Base-by-base conservation (phyloP, 2,888 invertebrate species). In the Diaperis boleti region DNA sequence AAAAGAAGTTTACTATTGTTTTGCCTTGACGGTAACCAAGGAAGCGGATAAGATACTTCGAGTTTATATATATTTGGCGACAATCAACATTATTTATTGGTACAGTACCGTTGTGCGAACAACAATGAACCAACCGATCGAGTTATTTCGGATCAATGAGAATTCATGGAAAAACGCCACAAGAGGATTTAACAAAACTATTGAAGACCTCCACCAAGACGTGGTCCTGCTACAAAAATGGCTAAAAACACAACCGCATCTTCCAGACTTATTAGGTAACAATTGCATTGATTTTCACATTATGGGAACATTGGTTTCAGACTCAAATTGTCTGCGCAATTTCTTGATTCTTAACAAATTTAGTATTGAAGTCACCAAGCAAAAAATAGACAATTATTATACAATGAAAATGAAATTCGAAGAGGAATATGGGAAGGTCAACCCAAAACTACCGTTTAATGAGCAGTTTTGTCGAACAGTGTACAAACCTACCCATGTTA, bases 361-460 rank as follows among this genome's bases (percentile, higher is more conserved):
- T n/a, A 15, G 39, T 13, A 13, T 39, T 7, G 39, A 39, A 15
- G 5, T 15, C 1, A 17, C 39, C 8, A 39, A 39, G 13, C 3
- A 39, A 39, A 39, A 39, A 39, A 39, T 39, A 2, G 39, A 39
- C 5, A 33, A 33, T n/a, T 33, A 33, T 11, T 33, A n/a, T 11
- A 10, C 13, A 6, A 33, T 33, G 5, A 4, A 11, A n/a, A 11
- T 11, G 11, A 33, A 33, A n/a, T 5, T 33, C 5, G n/a, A 33
- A 10, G 33, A 33, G 5, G 11, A 11, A 5, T 11, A 33, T 1
- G 26, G 26, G 1, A 5, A 33, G 11, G 5, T 33, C 13, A 33
- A 33, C 13, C 33, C 33, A 1, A 33, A 33, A n/a, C 11, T 33
- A 5, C 33, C 33, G 4, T 33, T 11, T 11, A 6, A 33, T 1